phyloP scores from a whole-genome alignment of 2,797 vertebrate genomes.

The Tenualosa ilisha region DNA sequence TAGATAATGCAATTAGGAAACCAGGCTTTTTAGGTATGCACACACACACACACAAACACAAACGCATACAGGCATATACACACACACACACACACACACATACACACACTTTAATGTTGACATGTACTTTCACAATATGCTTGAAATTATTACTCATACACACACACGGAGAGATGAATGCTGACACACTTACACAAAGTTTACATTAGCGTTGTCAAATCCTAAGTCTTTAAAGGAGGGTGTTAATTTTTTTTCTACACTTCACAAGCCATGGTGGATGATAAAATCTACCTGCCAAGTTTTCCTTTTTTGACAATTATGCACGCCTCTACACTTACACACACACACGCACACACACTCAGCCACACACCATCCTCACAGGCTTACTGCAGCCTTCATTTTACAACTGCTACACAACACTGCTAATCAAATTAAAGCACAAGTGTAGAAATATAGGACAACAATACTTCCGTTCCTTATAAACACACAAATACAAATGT shows the following conservation, averaged over 20 bases:
- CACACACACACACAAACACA: not conserved
- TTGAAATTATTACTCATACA: not conserved
- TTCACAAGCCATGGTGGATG: not conserved
- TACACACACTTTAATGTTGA: not conserved
- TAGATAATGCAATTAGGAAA: too few species aligned
- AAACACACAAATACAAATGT: not conserved
- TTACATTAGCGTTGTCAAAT: not conserved
- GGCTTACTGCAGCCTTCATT: not conserved
- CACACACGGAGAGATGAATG: not conserved
- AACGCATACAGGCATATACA: not conserved
- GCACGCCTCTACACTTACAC: too few species aligned
- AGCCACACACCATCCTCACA: not conserved
- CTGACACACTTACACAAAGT: not conserved
- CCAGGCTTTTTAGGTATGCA: too few species aligned
- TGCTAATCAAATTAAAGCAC: not conserved
- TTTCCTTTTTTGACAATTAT: too few species aligned
- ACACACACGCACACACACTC: too few species aligned
- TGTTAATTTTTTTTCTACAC: not conserved
- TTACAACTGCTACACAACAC: not conserved
- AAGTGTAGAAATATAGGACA: not conserved
- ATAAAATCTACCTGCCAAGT: not conserved
- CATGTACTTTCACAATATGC: too few species aligned
- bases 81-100: not conserved
- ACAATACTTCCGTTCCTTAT: not conserved
- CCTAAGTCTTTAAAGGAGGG: not conserved